Evolutionary conservation across 2,113 vertebrate genomes (phyloP).

Genomic region (Motacilla tschutschensis): DNA sequence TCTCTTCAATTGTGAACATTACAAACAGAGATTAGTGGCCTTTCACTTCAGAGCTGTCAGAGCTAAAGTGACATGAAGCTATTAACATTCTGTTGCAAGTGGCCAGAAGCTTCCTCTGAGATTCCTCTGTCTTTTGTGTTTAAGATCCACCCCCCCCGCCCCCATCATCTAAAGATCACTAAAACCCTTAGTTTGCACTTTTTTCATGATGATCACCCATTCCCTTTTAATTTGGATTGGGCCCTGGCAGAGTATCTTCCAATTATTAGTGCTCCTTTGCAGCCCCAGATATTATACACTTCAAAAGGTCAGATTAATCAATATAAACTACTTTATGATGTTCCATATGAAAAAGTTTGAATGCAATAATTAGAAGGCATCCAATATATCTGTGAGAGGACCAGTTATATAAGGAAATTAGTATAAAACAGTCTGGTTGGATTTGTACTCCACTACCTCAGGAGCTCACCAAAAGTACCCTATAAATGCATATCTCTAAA

Average conservation of each 20-base stretch:
- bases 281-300: neutral
- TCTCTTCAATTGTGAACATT: slow-evolving; percentile 63
- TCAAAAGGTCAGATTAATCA: neutral
- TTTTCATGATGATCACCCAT: slow-evolving; percentile 64
- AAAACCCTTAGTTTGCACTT: slow-evolving; percentile 61
- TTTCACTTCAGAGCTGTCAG: slow-evolving; percentile 83
- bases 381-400: neutral
- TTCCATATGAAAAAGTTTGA: neutral
- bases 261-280: neutral
- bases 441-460: neutral
- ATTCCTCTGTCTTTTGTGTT: neutral
- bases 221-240: slow-evolving; percentile 58
- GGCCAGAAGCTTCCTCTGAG: slow-evolving; percentile 66
- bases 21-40: slow-evolving; percentile 75
- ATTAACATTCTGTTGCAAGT: slow-evolving; percentile 87
- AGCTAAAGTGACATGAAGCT: slow-evolving; percentile 77
- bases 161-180: slow-evolving; percentile 39
- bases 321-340: neutral
- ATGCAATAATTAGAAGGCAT: neutral
- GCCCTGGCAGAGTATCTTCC: neutral
- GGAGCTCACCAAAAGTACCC: neutral
- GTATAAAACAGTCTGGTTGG: neutral
- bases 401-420: neutral
- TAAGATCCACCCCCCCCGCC: neutral
- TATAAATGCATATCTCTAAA: neutral